These are phyloP conservation scores for Sylvicapra grimmia DNA, from an alignment of 2,113 vertebrate species.

Conservation along the genomic window DNA sequence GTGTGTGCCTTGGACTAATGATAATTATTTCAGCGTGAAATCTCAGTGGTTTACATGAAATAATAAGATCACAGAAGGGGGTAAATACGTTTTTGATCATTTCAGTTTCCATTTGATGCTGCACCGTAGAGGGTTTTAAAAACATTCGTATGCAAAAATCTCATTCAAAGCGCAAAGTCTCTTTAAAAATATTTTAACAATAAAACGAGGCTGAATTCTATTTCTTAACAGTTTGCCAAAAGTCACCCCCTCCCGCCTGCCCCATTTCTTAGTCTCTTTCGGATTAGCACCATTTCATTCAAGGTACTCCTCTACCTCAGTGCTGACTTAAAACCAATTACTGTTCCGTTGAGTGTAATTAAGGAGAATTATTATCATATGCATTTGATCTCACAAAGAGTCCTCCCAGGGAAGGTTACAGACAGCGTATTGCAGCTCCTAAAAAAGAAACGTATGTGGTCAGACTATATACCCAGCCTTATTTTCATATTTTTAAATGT, in stretches of 20 bases:
- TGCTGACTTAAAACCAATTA: slow-evolving; percentile 59
- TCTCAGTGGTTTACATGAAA: slow-evolving; percentile 85
- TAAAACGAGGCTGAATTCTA: neutral
- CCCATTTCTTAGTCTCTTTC: slow-evolving; percentile 3
- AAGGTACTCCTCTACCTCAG: slow-evolving; percentile 31
- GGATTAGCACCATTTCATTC: slow-evolving; percentile 24
- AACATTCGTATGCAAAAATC: slow-evolving; percentile 64
- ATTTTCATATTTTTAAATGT: neutral
- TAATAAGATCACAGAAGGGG: slow-evolving; percentile 87
- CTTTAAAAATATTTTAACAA: slow-evolving; percentile 49
- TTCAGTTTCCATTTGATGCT: slow-evolving; percentile 79
- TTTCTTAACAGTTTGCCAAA: slow-evolving; percentile 42
- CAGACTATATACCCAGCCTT: neutral
- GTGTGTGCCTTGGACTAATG: slow-evolving; percentile 78
- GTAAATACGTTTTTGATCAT: slow-evolving; percentile 87
- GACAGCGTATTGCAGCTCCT: neutral
- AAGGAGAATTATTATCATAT: slow-evolving; percentile 65
- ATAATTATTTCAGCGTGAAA: slow-evolving; percentile 91
- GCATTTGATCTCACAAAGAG: slow-evolving; percentile 56
- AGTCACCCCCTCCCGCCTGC: neutral
- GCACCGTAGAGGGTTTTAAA: slow-evolving; percentile 74
- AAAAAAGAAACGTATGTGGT: neutral
- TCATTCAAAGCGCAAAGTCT: slow-evolving; percentile 72
- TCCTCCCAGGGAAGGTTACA: slow-evolving; percentile 21
- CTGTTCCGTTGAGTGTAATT: slow-evolving; percentile 62